phyloP scores from a whole-genome alignment of 2,113 vertebrate species.

The Sardina pilchardus region DNA sequence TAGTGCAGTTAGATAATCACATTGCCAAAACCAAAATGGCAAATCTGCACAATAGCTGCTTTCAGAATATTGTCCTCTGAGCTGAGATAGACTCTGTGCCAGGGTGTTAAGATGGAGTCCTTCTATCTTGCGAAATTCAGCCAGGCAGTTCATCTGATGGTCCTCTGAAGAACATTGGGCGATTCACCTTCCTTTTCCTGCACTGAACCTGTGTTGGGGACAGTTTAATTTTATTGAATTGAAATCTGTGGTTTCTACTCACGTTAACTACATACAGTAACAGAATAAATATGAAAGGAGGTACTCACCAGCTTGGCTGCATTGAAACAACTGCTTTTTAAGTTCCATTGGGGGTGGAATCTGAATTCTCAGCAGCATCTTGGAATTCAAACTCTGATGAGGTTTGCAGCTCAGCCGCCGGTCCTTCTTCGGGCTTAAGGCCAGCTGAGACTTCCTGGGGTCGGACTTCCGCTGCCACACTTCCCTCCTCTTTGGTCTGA shows the following conservation, averaged over 20 bases:
- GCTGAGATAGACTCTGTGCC: background rate
- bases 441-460: background rate
- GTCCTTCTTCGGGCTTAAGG: background rate
- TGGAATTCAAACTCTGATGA: slow-evolving; percentile 1
- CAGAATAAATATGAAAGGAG: background rate
- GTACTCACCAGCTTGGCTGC: background rate
- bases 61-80: background rate
- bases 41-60: slow-evolving; percentile 5
- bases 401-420: background rate
- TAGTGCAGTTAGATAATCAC: background rate
- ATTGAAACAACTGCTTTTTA: background rate
- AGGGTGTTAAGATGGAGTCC: background rate
- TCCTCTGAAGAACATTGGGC: background rate
- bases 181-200: background rate
- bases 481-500: background rate
- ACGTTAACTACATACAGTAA: background rate
- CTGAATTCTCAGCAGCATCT: slow-evolving; percentile 4
- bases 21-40: slow-evolving; percentile 11
- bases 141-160: background rate
- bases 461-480: background rate
- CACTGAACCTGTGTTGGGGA: background rate
- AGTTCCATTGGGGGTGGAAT: background rate
- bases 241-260: background rate
- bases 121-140: background rate
- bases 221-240: background rate